These are phyloP conservation scores for Porphyrio hochstetteri DNA, from an alignment of 2,113 vertebrate species.

Conservation along the genomic window DNA sequence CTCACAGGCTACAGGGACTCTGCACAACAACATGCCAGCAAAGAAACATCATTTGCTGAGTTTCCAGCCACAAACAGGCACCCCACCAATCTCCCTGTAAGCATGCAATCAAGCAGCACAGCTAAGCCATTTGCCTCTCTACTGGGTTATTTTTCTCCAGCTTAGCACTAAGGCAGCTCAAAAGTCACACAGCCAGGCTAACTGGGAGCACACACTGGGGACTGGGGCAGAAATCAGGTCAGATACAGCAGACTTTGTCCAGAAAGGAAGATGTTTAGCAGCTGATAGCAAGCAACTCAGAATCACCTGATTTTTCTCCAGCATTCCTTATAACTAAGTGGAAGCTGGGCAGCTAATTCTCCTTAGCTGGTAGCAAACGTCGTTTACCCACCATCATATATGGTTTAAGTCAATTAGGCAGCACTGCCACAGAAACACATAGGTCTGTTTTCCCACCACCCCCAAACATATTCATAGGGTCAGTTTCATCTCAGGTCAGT, in stretches of 20 bases:
- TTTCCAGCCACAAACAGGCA: neutral
- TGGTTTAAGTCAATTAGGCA: neutral
- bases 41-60: neutral
- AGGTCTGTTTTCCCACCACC: neutral
- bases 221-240: neutral
- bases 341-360: neutral
- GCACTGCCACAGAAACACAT: neutral
- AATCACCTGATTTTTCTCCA: neutral
- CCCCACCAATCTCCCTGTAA: neutral
- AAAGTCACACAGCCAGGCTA: neutral
- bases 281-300: too few species aligned
- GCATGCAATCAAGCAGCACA: neutral
- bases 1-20: neutral
- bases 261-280: neutral
- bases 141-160: neutral
- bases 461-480: neutral
- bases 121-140: neutral
- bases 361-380: neutral
- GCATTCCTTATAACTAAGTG: neutral
- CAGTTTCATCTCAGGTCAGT: neutral
- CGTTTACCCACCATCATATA: neutral
- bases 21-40: neutral
- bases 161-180: neutral
- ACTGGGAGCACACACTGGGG: rapidly evolving
- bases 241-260: too few species aligned